Conservation (phyloP, 2,113 vertebrate genomes). For the Sphyrna mokarran region DNA sequence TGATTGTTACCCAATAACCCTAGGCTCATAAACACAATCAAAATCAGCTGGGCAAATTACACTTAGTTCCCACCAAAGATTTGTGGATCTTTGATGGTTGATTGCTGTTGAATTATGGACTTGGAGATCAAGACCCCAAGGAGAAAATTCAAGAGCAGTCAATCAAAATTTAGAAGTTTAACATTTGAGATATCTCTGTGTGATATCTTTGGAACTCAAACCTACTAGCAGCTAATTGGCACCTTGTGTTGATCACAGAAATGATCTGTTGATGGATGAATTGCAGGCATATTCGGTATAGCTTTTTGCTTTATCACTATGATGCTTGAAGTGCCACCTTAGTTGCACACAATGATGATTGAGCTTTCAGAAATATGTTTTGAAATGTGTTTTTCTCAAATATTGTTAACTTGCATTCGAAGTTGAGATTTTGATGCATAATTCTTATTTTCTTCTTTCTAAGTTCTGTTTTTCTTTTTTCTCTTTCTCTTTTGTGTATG, state of each 20-base stretch:
- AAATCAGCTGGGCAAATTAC: not conserved
- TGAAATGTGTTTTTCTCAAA: not conserved
- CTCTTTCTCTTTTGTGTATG: slow-evolving; percentile 52
- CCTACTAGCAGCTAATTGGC: not conserved
- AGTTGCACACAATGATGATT: no score
- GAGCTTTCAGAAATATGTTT: not conserved
- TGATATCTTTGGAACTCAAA: not conserved
- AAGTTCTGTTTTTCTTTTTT: slow-evolving; percentile 55
- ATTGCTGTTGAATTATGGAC: not conserved
- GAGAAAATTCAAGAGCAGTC: not conserved
- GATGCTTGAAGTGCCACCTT: not conserved
- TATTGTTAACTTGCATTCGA: not conserved
- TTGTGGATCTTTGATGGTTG: not conserved
- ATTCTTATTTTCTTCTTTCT: slow-evolving; percentile 15
- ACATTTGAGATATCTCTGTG: not conserved
- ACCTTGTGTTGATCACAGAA: not conserved
- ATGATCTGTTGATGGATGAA: not conserved
- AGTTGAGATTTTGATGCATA: slow-evolving; percentile 3
- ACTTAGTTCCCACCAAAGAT: not conserved
- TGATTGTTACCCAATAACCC: not conserved
- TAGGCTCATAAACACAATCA: not conserved
- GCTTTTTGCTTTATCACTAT: not conserved
- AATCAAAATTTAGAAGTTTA: not conserved
- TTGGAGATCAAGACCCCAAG: not conserved
- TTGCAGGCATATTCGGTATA: not conserved